A percentile compares a stretch with the other conserved stretches of the same genome.
Conservation (phyloP, 2,113 vertebrate genomes). For the Dipodomys stephensi region DNA sequence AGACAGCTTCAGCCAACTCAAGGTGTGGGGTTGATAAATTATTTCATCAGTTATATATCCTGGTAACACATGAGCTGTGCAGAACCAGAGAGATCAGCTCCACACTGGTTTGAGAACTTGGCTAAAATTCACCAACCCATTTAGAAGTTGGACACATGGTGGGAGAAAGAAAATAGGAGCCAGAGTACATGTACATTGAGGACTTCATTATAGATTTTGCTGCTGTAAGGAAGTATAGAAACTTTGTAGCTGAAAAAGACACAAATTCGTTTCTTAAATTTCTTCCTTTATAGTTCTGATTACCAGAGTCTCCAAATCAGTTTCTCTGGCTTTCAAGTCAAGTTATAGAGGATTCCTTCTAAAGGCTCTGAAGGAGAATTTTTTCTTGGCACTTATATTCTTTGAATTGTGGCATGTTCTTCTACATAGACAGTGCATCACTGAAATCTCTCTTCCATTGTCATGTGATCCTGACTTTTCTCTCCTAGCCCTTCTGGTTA, state of each 20-base stretch:
- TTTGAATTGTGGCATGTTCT: not conserved
- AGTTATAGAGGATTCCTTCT: not conserved
- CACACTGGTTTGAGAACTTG: not conserved
- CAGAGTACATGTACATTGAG: not conserved
- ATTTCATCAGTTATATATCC: not conserved
- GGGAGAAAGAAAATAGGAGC: not conserved
- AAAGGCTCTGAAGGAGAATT: not conserved
- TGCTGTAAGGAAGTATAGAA: not conserved
- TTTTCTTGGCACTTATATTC: not conserved
- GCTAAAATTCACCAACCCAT: not conserved
- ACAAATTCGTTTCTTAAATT: not conserved
- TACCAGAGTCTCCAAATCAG: no score
- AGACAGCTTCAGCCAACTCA: not conserved
- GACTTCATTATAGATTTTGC: not conserved
- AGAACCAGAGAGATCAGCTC: not conserved
- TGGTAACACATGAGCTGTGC: not conserved
- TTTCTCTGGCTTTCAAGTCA: conserved; percentile 30
- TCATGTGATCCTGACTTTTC: not conserved
- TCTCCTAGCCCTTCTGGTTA: not conserved
- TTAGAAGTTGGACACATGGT: not conserved
- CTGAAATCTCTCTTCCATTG: not conserved
- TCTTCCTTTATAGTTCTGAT: not conserved
- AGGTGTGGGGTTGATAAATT: not conserved
- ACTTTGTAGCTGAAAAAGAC: not conserved
- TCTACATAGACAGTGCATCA: not conserved